Evolutionary conservation across 2,888 invertebrate genomes (phyloP), one percentile per base, ranked within the genome.

Genomic region (Zonitis immaculata): DNA sequence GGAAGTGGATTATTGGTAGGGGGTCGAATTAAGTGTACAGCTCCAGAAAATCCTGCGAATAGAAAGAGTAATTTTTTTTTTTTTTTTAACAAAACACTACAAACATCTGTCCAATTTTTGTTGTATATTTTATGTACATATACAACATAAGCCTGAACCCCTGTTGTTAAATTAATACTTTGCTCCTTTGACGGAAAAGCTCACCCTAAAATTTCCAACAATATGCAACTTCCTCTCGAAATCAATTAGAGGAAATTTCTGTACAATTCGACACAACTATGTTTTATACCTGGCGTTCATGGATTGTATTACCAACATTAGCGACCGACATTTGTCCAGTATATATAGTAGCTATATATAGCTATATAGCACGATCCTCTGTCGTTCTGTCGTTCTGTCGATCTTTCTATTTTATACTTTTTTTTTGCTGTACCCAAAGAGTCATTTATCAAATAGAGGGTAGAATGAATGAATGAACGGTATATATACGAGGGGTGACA

Each of bases 401-500:
- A 35, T 56, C 56, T 58, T 56, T 51, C n/a, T n/a, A n/a, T n/a
- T n/a, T n/a, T n/a, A n/a, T n/a, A n/a, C n/a, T n/a, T 22, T 22
- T 22, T 22, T 22, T 22, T 22, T 22, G 22, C 22, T 51, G 47
- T 49, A 45, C 47, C 47, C 42, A 44, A 48, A 47, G 51, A 53
- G 52, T 52, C 51, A 56, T 60, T 56, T 54, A 57, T 35, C 35
- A 42, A 32, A 52, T 14, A 35, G 55, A 20, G 18, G 39, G 32
- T 32, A 14, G 39, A 11, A 39, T 16, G 35, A 35, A 35, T 35
- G 39, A 54, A 52, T 48, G 46, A 57, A 50, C 49, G 54, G 49
- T 51, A 51, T 51, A 48, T n/a, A 49, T 57, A 65, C 61, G 61
- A 68, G 65, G 71, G 71, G 70, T 65, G 58, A 60, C 64, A 57